Evolutionary conservation across 1,140 invertebrate species (phyloP).

Genomic region (Tetragonula clypearis): DNA sequence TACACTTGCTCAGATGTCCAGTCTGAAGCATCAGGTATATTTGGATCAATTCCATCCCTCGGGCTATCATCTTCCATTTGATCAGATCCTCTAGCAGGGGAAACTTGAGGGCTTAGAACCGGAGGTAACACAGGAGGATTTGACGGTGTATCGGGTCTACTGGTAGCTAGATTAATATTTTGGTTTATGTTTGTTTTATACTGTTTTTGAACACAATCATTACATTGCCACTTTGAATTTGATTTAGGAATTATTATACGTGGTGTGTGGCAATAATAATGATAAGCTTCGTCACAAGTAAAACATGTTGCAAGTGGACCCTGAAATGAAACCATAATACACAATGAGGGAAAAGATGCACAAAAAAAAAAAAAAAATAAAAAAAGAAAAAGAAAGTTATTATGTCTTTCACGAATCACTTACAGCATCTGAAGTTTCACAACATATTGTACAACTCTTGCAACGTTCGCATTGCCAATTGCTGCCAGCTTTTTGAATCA

Average conservation of each 20-base stretch:
- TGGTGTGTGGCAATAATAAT: slow-evolving; percentile 88
- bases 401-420: slow-evolving; percentile 73
- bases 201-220: slow-evolving; percentile 73
- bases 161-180: slow-evolving; percentile 55
- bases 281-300: slow-evolving; percentile 92
- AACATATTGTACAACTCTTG: slow-evolving; percentile 87
- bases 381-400: not conserved
- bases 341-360: slow-evolving; percentile 17
- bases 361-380: not conserved
- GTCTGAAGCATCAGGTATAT: slow-evolving; percentile 89
- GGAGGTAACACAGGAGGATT: slow-evolving; percentile 71
- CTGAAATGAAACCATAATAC: slow-evolving; percentile 63
- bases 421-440: slow-evolving; percentile 87
- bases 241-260: slow-evolving; percentile 78
- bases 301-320: slow-evolving; percentile 88
- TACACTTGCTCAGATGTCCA: slow-evolving; percentile 93
- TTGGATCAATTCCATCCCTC: slow-evolving; percentile 83
- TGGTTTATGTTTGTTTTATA: slow-evolving; percentile 57
- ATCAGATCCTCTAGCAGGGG: slow-evolving; percentile 73
- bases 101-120: slow-evolving; percentile 78
- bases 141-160: slow-evolving; percentile 73
- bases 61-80: slow-evolving; percentile 72
- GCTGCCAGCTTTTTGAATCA: slow-evolving; percentile 85
- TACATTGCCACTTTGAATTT: slow-evolving; percentile 76
- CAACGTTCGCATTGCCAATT: slow-evolving; percentile 89